Evolutionary conservation across 2,888 invertebrate species (phyloP).

Genomic region (Heliconius ismenius): DNA sequence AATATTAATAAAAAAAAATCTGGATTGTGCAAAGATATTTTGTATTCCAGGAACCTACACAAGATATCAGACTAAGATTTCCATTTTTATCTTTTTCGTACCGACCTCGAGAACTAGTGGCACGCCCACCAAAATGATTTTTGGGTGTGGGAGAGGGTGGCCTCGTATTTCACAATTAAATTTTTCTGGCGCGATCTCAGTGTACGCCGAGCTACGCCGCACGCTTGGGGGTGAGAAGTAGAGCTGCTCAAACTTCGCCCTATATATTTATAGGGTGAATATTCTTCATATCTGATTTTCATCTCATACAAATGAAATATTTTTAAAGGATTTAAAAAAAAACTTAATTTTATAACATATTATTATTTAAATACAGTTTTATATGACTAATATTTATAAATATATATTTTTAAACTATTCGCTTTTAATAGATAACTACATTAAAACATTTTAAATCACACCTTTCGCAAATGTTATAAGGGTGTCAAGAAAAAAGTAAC

Average conservation of each 20-base stretch:
- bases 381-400: neutral
- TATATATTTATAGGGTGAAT: too few relatives aligned
- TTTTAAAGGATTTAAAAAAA: neutral
- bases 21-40: neutral
- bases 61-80: slow-evolving; percentile 26
- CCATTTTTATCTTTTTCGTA: slow-evolving; percentile 40
- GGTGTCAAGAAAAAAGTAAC: too few relatives aligned
- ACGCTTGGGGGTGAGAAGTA: slow-evolving; percentile 60
- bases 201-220: slow-evolving; percentile 69
- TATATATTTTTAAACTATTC: neutral
- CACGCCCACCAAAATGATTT: slow-evolving; percentile 50
- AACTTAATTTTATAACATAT: too few relatives aligned
- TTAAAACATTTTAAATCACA: neutral
- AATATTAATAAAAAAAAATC: neutral
- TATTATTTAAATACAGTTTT: neutral
- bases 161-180: slow-evolving; percentile 78
- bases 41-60: slow-evolving; percentile 5
- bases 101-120: slow-evolving; percentile 44
- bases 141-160: slow-evolving; percentile 50
- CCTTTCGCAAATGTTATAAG: neutral
- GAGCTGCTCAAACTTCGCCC: slow-evolving; percentile 56
- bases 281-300: slow-evolving; percentile 9
- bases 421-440: too few relatives aligned
- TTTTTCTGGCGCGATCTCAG: slow-evolving; percentile 77
- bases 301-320: neutral